A percentile compares a stretch with the other conserved stretches of the same genome.
Conservation (phyloP, 2,113 vertebrate genomes). For the Parus major region DNA sequence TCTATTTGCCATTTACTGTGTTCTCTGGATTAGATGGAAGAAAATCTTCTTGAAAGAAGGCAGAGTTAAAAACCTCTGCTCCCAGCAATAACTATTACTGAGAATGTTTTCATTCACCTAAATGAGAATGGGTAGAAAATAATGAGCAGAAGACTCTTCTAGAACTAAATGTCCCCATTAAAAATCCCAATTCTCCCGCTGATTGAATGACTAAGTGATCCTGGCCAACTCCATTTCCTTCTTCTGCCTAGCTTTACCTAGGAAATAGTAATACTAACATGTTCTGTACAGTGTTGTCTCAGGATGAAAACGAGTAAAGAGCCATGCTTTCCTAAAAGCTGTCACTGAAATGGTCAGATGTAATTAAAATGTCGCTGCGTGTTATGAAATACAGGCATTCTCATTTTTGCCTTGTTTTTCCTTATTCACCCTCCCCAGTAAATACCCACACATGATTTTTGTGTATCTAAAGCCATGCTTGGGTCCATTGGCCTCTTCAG, state of each 20-base stretch:
- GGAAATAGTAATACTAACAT: background rate
- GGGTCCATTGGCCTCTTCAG: background rate
- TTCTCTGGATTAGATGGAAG: background rate
- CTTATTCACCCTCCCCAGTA: background rate
- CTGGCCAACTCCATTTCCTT: background rate
- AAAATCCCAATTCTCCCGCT: background rate
- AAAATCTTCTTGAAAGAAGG: background rate
- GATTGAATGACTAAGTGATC: background rate
- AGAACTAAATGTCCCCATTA: background rate
- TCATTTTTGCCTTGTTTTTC: background rate
- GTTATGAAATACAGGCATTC: background rate
- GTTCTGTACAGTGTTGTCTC: background rate
- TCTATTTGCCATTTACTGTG: background rate
- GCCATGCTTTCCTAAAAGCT: background rate
- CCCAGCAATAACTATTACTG: background rate
- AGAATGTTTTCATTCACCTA: background rate
- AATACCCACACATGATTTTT: background rate
- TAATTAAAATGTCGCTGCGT: background rate
- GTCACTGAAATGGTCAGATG: background rate
- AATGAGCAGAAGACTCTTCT: background rate
- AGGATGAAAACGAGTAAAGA: background rate
- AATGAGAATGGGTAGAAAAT: background rate
- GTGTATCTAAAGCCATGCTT: background rate
- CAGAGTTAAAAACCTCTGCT: background rate
- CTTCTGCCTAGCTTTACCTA: background rate